These are phyloP conservation scores for Ctenoplectra terminalis DNA, from an alignment of 1,140 invertebrate species.

Conservation along the genomic window DNA sequence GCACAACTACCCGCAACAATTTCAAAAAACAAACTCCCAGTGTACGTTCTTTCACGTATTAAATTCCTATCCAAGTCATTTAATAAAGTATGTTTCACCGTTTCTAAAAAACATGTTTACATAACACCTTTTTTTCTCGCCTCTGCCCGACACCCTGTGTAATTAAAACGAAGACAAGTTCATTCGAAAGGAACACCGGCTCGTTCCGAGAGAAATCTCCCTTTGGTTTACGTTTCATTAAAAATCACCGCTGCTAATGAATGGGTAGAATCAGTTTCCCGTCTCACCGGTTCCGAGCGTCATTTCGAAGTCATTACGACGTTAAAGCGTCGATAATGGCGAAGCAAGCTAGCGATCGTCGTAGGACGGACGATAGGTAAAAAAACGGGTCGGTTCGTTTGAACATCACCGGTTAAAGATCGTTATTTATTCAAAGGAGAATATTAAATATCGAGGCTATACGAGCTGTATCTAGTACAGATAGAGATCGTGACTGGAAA, in stretches of 20 bases:
- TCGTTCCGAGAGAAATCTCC: background rate
- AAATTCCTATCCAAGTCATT: background rate
- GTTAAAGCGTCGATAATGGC: constrained; percentile 58
- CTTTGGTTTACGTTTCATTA: constrained; percentile 9
- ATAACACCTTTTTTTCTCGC: constrained; percentile 5
- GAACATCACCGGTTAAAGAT: constrained; percentile 58
- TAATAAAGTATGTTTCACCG: constrained; percentile 5
- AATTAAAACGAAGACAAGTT: constrained; percentile 17
- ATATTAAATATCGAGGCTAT: constrained; percentile 69
- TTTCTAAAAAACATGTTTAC: background rate
- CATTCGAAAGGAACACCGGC: background rate
- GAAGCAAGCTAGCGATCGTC: background rate
- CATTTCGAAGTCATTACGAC: constrained; percentile 34
- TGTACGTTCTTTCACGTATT: too few relatives aligned
- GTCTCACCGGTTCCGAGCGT: constrained; percentile 8
- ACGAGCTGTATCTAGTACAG: constrained; percentile 52
- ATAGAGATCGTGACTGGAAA: too few relatives aligned
- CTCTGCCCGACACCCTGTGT: background rate
- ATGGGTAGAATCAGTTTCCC: constrained; percentile 30
- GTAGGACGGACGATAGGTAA: constrained; percentile 31
- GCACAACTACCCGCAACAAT: too few relatives aligned
- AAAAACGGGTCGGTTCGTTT: constrained; percentile 47
- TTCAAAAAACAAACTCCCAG: too few relatives aligned
- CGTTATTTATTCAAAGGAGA: constrained; percentile 66
- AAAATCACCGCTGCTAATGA: constrained; percentile 32